phyloP scores from a whole-genome alignment of 2,797 vertebrate species.

The Ctenosaura bakeri region DNA sequence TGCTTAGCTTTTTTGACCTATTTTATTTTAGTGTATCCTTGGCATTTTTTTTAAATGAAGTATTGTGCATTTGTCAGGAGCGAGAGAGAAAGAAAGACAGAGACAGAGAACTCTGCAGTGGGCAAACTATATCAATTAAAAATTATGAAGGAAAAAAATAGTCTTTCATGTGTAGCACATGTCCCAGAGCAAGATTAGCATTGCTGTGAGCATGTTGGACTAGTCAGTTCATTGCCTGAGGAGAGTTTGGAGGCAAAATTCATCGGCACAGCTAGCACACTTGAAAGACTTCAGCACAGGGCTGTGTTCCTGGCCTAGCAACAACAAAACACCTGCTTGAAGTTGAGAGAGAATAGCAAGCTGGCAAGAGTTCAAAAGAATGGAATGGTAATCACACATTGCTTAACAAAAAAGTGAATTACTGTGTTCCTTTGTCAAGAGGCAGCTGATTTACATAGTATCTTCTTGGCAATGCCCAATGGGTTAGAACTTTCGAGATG shows the following conservation, averaged over 20 bases:
- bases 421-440: conserved; percentile 67
- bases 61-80: conserved; percentile 55
- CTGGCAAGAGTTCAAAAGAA: conserved; percentile 77
- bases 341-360: conserved; percentile 73
- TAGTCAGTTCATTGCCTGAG: conserved; percentile 86
- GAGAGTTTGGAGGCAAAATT: conserved; percentile 89
- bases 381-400: conserved; percentile 55
- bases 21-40: conserved; percentile 61
- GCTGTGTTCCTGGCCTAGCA: conserved; percentile 70
- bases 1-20: conserved; percentile 19
- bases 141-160: conserved; percentile 75
- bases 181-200: conserved; percentile 88
- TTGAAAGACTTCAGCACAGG: conserved; percentile 81
- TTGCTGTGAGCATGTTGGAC: conserved; percentile 87
- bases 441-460: conserved; percentile 58
- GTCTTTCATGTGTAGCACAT: conserved; percentile 86
- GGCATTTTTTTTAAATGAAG: conserved; percentile 41
- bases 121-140: conserved; percentile 76
- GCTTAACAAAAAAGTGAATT: conserved; percentile 71
- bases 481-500: conserved; percentile 62
- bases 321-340: conserved; percentile 76
- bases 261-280: conserved; percentile 82
- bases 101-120: conserved; percentile 19
- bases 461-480: conserved; percentile 51
- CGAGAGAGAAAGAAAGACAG: conserved; percentile 3